These are phyloP conservation scores for Pseudopleuronectes americanus DNA, from an alignment of 2,797 vertebrate species.

Conservation along the genomic window DNA sequence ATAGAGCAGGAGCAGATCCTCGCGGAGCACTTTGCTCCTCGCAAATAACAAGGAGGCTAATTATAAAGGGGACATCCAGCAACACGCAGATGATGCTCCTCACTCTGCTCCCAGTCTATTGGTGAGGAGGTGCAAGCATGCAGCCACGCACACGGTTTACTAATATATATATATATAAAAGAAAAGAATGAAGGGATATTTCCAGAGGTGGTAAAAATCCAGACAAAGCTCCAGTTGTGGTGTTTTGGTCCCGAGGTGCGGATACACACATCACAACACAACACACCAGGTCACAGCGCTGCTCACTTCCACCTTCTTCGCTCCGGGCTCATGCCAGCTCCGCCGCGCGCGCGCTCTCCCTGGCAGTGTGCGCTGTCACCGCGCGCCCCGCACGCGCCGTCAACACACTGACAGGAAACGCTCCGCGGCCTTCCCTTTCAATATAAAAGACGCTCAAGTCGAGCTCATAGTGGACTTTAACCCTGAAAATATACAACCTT, in stretches of 20 bases:
- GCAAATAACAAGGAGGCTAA: slow-evolving; percentile 9
- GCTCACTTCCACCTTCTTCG: slow-evolving; percentile 37
- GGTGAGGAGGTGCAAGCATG: slow-evolving; percentile 39
- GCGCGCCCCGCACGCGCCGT: slow-evolving; percentile 43
- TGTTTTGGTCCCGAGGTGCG: neutral
- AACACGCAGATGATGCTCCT: slow-evolving; percentile 45
- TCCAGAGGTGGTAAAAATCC: slow-evolving; percentile 31
- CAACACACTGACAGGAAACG: neutral
- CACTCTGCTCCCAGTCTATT: slow-evolving; percentile 46
- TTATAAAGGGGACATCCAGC: slow-evolving; percentile 28
- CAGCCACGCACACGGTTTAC: slow-evolving; percentile 1
- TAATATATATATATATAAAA: slow-evolving; percentile 1
- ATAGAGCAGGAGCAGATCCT: slow-evolving; percentile 57
- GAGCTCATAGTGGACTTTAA: neutral
- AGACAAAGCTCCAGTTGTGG: slow-evolving; percentile 28
- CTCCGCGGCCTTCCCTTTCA: slow-evolving; percentile 32
- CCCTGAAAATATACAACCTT: too few relatives aligned
- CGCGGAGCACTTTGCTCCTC: slow-evolving; percentile 49
- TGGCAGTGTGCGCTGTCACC: slow-evolving; percentile 50
- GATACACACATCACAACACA: slow-evolving; percentile 32
- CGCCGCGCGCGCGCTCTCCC: slow-evolving; percentile 46
- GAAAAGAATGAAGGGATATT: slow-evolving; percentile 26
- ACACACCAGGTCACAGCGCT: slow-evolving; percentile 29
- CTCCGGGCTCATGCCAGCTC: slow-evolving; percentile 62
- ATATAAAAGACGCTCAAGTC: slow-evolving; percentile 40